Evolutionary conservation across 2,113 vertebrate species (phyloP).

Genomic region (Dicerorhinus sumatrensis): DNA sequence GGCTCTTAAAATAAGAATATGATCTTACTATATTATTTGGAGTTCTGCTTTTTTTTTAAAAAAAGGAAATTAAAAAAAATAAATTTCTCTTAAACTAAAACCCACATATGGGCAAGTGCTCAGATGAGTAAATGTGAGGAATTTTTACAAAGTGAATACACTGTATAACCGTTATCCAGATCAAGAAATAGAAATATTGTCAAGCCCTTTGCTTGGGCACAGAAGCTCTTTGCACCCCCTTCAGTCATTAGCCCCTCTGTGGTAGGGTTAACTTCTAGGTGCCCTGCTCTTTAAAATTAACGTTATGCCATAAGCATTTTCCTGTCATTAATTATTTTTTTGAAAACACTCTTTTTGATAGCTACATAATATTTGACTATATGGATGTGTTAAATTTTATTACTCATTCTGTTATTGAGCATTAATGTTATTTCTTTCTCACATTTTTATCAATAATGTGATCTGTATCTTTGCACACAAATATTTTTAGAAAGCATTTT

Average conservation of each 20-base stretch:
- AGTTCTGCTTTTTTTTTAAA: neutral
- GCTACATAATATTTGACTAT: neutral
- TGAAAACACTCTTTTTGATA: neutral
- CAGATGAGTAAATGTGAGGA: neutral
- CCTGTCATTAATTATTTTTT: neutral
- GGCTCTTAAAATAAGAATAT: neutral
- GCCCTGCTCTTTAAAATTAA: neutral
- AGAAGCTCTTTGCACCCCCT: neutral
- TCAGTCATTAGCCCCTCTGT: neutral
- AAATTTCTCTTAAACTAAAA: neutral
- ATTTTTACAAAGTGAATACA: neutral
- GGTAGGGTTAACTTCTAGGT: neutral
- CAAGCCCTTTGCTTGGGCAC: neutral
- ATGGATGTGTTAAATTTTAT: neutral
- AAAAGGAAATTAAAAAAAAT: neutral
- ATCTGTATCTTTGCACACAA: neutral
- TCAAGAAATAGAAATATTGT: constrained; percentile 26
- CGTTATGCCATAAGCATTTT: neutral
- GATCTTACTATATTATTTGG: neutral
- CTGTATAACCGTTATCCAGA: neutral
- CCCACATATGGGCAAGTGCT: neutral
- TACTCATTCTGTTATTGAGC: neutral
- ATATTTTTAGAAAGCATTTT: constrained; percentile 1
- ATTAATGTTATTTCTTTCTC: neutral
- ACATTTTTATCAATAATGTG: neutral